A percentile compares a stretch with the other conserved stretches of the same genome.
Conservation (phyloP, 2,797 vertebrate species). For the Hoplostethus atlanticus region DNA sequence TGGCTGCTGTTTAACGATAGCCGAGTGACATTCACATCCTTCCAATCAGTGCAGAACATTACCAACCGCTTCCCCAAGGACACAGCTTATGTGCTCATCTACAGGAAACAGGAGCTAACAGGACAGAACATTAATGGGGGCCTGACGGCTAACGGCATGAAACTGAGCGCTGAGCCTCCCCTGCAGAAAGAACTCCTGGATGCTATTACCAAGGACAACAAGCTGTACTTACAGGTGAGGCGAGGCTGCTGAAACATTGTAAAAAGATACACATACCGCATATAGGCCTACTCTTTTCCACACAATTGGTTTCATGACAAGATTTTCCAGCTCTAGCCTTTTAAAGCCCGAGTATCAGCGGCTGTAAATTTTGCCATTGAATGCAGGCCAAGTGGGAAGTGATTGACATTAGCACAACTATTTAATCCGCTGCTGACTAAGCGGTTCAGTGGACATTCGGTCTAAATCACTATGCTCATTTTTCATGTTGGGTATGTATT, state of each 20-base stretch:
- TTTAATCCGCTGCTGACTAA: conserved; percentile 21
- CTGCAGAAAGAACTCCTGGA: conserved; percentile 98
- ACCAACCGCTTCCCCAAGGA: conserved; percentile 98
- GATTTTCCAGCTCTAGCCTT: no score
- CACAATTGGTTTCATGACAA: background rate
- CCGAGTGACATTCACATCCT: conserved; percentile 97
- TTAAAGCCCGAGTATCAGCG: no score
- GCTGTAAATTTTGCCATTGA: conserved; percentile 5
- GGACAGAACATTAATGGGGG: conserved; percentile 66
- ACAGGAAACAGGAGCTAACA: conserved; percentile 90
- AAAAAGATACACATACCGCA: background rate
- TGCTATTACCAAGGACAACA: conserved; percentile 98
- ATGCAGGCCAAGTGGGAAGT: conserved; percentile 6
- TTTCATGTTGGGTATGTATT: conserved; percentile 29
- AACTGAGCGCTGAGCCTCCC: conserved; percentile 91
- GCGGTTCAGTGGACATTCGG: conserved; percentile 12
- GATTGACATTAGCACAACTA: conserved; percentile 24
- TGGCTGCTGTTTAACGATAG: conserved; percentile 99
- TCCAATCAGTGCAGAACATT: conserved; percentile 98
- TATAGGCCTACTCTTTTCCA: background rate
- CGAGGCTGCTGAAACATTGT: background rate
- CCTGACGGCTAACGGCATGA: conserved; percentile 82
- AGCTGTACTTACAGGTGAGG: conserved; percentile 96
- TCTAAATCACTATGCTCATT: conserved; percentile 13
- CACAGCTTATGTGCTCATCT: conserved; percentile 97